phyloP scores from a whole-genome alignment of 2,888 invertebrate genomes.

The Leucophenga maculata region DNA sequence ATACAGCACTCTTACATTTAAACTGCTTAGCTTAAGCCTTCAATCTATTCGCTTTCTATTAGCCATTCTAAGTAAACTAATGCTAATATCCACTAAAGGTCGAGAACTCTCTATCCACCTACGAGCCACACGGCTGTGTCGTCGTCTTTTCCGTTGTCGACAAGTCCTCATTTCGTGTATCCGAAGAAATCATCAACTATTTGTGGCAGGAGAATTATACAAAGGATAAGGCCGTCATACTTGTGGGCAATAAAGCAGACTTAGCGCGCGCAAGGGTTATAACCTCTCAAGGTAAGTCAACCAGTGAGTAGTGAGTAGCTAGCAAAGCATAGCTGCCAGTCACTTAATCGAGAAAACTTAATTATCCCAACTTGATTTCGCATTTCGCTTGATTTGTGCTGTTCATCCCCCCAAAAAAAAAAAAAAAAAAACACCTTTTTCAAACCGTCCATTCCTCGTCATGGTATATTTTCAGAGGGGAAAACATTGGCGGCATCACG shows the following conservation, averaged over 20 bases:
- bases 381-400: conserved; percentile 31
- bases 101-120: conserved; percentile 90
- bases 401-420: too few species aligned
- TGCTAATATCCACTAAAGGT: conserved; percentile 74
- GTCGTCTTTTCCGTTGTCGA: conserved; percentile 93
- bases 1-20: too few species aligned
- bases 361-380: conserved; percentile 58
- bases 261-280: conserved; percentile 89
- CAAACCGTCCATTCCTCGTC: too few species aligned
- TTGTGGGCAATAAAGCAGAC: conserved; percentile 95
- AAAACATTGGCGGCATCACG: conserved; percentile 90
- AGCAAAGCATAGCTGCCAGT: neutral
- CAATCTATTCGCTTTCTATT: neutral
- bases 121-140: conserved; percentile 93
- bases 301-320: neutral
- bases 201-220: conserved; percentile 87
- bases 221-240: conserved; percentile 87
- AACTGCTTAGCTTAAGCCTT: too few species aligned
- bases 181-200: conserved; percentile 89
- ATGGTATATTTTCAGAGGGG: conserved; percentile 79
- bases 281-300: conserved; percentile 81
- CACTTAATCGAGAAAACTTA: conserved; percentile 37
- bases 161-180: conserved; percentile 84
- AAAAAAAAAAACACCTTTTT: neutral
- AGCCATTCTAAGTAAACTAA: neutral